Evolutionary conservation across 2,797 vertebrate genomes (phyloP).

Genomic region (Ambastaia sidthimunki): DNA sequence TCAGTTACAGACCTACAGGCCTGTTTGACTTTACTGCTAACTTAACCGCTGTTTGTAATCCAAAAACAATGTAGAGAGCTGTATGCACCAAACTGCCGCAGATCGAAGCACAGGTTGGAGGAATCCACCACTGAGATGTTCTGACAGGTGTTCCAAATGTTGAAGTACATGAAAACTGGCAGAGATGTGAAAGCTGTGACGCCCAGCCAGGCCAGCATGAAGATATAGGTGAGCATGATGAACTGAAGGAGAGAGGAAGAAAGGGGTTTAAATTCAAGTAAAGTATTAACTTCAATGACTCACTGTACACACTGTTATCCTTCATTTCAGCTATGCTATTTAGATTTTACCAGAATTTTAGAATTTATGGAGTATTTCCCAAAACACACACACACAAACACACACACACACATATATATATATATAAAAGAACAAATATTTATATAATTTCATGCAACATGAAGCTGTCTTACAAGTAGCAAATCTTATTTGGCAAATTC

Average conservation of each 20-base stretch:
- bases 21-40: background rate
- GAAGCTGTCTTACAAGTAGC: no score
- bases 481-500: no score
- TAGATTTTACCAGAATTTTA: no score
- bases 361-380: no score
- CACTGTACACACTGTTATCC: no score
- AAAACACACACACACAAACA: no score
- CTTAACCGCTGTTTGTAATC: background rate
- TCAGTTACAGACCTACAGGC: background rate
- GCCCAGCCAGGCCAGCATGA: slow-evolving; percentile 98
- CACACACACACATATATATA: no score
- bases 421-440: no score
- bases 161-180: slow-evolving; percentile 98
- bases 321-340: no score
- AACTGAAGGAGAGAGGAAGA: slow-evolving; percentile 76
- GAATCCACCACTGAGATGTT: slow-evolving; percentile 84
- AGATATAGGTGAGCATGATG: slow-evolving; percentile 96
- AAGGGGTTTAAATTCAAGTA: no score
- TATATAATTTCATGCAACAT: no score
- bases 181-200: slow-evolving; percentile 95
- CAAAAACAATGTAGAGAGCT: background rate
- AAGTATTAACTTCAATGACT: background rate
- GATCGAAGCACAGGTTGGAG: slow-evolving; percentile 91
- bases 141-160: slow-evolving; percentile 95
- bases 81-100: slow-evolving; percentile 94